phyloP scores from a whole-genome alignment of 2,888 invertebrate genomes.

The Orgyia antiqua region DNA sequence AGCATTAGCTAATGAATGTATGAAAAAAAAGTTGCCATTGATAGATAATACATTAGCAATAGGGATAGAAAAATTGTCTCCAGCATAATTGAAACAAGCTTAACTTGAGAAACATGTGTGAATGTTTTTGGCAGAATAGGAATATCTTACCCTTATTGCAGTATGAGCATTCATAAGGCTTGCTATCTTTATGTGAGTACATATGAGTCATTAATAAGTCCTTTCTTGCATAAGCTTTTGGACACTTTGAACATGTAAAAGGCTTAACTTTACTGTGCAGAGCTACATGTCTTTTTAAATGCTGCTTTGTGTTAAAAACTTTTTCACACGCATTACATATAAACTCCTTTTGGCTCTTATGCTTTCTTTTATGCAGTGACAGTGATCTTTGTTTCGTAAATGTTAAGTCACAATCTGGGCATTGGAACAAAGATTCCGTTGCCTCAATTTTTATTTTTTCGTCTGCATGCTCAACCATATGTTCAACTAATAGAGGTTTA shows the following conservation, averaged over 20 bases:
- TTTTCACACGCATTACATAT: constrained; percentile 70
- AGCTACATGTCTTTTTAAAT: constrained; percentile 68
- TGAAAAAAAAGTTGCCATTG: too few species aligned
- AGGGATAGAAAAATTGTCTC: too few species aligned
- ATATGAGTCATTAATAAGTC: constrained; percentile 78
- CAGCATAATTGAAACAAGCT: too few species aligned
- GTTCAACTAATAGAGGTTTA: constrained; percentile 26
- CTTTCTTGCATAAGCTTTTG: constrained; percentile 75
- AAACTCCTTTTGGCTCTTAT: constrained; percentile 39
- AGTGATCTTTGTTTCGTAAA: constrained; percentile 74
- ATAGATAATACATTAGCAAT: too few species aligned
- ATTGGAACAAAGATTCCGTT: constrained; percentile 42
- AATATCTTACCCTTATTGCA: constrained; percentile 77
- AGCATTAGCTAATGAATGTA: too few species aligned
- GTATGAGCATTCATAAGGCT: constrained; percentile 76
- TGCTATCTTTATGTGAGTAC: constrained; percentile 76
- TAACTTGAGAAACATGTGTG: neutral
- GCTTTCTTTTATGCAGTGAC: constrained; percentile 52
- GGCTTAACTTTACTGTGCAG: constrained; percentile 73
- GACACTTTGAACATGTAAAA: constrained; percentile 74
- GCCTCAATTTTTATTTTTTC: constrained; percentile 32
- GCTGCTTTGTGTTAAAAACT: constrained; percentile 50
- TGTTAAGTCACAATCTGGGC: constrained; percentile 70
- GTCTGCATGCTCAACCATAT: constrained; percentile 19
- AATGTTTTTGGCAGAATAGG: too few species aligned